Evolutionary conservation across 2,888 invertebrate species (phyloP).

Genomic region (Spodoptera picta): DNA sequence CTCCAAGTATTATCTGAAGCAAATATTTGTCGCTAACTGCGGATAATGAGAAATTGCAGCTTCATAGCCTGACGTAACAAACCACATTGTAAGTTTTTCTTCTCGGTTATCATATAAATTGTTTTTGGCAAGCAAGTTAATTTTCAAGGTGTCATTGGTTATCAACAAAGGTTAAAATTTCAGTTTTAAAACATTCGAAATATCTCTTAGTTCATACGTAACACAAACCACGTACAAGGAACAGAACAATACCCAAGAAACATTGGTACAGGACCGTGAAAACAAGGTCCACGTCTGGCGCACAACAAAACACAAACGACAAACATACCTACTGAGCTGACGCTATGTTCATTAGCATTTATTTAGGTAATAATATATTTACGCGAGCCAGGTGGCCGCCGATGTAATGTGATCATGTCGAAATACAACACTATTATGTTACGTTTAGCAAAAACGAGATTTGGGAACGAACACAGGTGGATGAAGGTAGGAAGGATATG

Average conservation of each 20-base stretch:
- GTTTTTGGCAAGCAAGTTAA: conserved; percentile 7
- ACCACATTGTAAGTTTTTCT: conserved; percentile 5
- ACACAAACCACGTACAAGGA: conserved; percentile 2
- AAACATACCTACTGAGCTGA: conserved; percentile 60
- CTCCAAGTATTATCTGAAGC: conserved; percentile 51
- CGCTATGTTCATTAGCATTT: conserved; percentile 67
- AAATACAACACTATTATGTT: conserved; percentile 69
- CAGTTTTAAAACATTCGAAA: no score
- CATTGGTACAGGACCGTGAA: conserved; percentile 57
- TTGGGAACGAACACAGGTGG: conserved; percentile 57
- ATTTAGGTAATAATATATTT: conserved; percentile 60
- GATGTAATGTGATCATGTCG: conserved; percentile 76
- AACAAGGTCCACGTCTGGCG: conserved; percentile 62
- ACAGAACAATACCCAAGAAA: conserved; percentile 15
- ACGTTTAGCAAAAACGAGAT: conserved; percentile 59
- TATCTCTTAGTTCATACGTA: no score
- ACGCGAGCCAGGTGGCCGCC: conserved; percentile 73
- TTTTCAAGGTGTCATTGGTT: background rate
- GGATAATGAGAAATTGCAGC: conserved; percentile 14
- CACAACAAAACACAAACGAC: conserved; percentile 61
- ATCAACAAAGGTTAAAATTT: no score
- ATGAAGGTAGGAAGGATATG: conserved; percentile 18
- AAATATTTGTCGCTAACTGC: conserved; percentile 57
- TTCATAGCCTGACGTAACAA: background rate
- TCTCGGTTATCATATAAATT: background rate